Evolutionary conservation across 2,113 vertebrate species (phyloP).

Genomic region (Trochalopteron elliotii): DNA sequence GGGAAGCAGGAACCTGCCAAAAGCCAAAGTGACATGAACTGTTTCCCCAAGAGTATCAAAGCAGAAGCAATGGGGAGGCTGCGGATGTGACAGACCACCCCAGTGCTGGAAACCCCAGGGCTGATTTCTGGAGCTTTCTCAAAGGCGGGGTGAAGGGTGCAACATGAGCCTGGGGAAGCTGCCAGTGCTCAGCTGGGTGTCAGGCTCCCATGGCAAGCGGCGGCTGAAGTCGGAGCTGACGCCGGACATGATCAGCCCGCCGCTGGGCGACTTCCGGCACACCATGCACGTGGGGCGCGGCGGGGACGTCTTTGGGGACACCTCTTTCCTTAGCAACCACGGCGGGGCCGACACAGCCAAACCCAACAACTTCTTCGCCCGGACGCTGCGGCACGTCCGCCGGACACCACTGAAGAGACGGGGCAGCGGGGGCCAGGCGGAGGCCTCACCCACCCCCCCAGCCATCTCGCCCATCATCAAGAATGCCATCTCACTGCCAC

Average conservation of each 20-base stretch:
- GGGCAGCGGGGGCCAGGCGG: conserved; percentile 56
- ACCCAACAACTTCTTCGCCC: conserved; percentile 81
- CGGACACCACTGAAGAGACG: conserved; percentile 67
- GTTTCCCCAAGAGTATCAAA: not conserved
- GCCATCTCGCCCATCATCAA: conserved; percentile 94
- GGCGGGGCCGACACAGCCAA: conserved; percentile 73
- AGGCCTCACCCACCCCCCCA: conserved; percentile 78
- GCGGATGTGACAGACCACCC: conserved; percentile 7
- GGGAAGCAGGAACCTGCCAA: not conserved
- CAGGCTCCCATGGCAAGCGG: conserved; percentile 84
- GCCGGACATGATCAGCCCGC: conserved; percentile 93
- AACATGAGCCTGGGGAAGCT: conserved; percentile 91
- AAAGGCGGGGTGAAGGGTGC: not conserved
- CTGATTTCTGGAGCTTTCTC: not conserved
- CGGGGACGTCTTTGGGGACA: conserved; percentile 93
- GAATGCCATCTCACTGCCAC: conserved; percentile 90
- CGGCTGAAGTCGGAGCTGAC: conserved; percentile 85
- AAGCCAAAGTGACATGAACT: not conserved
- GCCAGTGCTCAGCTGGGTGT: conserved; percentile 85
- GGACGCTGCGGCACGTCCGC: conserved; percentile 84
- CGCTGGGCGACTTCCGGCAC: conserved; percentile 91
- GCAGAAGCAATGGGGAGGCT: conserved; percentile 16
- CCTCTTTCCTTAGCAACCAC: conserved; percentile 94
- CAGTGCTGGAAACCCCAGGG: not conserved
- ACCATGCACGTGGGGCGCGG: conserved; percentile 96